Base-by-base conservation (phyloP, 2,888 invertebrate species). In the Tetragonula carbonaria region DNA sequence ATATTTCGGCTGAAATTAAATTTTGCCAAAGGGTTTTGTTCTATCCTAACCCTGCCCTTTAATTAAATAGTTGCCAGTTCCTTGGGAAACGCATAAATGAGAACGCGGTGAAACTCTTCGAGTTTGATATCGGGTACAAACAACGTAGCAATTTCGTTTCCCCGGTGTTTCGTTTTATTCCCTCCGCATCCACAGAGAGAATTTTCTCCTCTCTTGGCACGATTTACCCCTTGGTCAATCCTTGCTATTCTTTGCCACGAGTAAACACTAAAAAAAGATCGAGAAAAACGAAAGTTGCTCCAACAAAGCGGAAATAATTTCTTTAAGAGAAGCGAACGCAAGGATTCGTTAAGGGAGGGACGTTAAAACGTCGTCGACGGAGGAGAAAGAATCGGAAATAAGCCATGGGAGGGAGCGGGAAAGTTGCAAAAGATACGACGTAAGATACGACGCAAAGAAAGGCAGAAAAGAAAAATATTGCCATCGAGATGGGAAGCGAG, bases 271-370 rank as follows among this genome's bases (percentile, higher is more conserved):
- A 18, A 21, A 23, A 38, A 23, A 33, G 16, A 16, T 23, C 33
- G 6, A 63, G 23, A 70, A 68, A n/a, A 21, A 59, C n/a, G 13
- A 33, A 8, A 33, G 66, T 45, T 67, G 23, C 51, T 63, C 23
- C 71, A 71, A 51, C 67, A 65, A 62, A 68, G 70, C 74, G 85
- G 79, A 82, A 85, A 82, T 78, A 76, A 87, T 81, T 79, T 83
- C 65, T 79, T 57, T 73, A 68, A 65, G 38, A 62, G 28, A 38
- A 73, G 66, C 21, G 63, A 55, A 53, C 63, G 21, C 28, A n/a
- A 14, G 28, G 53, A 38, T 71, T 18, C n/a, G n/a, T 28, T 21
- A 21, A 21, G 28, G 14, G 6, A 51, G 21, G 21, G 38, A 23
- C n/a, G 72, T 72, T 59, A 5, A 57, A 38, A n/a, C 8, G 18